These are phyloP conservation scores for Temnothorax curvispinosus DNA, from an alignment of 1,140 invertebrate species.

Conservation along the genomic window DNA sequence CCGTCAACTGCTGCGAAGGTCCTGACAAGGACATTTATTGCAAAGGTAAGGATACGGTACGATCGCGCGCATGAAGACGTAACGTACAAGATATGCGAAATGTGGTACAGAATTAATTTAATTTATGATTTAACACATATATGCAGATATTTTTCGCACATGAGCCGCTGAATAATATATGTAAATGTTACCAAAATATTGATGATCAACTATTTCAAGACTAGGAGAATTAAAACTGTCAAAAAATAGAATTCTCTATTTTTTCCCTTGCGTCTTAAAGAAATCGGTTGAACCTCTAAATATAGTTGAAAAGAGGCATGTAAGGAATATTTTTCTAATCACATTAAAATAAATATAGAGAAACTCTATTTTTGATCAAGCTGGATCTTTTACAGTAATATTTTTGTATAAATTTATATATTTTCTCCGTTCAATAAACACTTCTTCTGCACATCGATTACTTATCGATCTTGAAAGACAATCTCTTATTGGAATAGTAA, in stretches of 20 bases:
- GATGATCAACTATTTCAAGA: not conserved
- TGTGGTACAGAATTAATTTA: not conserved
- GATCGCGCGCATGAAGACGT: not conserved
- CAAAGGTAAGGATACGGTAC: constrained; percentile 90
- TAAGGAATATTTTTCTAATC: not conserved
- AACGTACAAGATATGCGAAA: constrained; percentile 10
- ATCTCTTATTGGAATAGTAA: too few species aligned
- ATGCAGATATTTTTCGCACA: not conserved
- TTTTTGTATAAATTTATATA: too few species aligned
- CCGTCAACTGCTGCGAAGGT: constrained; percentile 97
- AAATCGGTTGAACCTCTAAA: not conserved
- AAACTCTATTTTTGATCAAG: too few species aligned
- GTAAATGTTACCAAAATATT: not conserved
- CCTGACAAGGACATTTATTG: constrained; percentile 99
- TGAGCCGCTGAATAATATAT: not conserved
- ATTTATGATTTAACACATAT: not conserved
- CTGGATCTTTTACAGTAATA: too few species aligned
- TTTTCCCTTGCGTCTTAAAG: not conserved
- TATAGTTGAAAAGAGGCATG: not conserved
- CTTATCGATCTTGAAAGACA: too few species aligned
- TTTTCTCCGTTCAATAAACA: too few species aligned
- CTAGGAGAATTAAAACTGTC: not conserved
- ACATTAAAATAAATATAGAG: too few species aligned
- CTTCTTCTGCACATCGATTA: too few species aligned
- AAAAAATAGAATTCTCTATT: constrained; percentile 6